These are phyloP conservation scores for Lepus europaeus DNA, from an alignment of 2,113 vertebrate species.

Conservation along the genomic window DNA sequence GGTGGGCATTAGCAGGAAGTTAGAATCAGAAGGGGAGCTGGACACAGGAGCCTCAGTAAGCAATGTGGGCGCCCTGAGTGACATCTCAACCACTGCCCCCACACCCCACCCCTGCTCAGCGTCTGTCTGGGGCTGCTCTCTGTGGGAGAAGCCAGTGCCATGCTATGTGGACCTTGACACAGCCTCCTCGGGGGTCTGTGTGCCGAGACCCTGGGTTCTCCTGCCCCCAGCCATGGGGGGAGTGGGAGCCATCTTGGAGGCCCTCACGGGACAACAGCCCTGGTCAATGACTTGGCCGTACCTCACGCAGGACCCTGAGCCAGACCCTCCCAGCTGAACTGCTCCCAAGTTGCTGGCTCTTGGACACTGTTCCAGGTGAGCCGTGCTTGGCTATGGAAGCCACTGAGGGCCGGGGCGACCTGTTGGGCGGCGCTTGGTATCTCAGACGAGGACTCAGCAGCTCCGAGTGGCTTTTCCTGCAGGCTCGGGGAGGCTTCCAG, in stretches of 20 bases:
- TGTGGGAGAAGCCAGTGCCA: background rate
- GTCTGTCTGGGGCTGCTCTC: background rate
- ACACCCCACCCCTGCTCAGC: too few relatives aligned
- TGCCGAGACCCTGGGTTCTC: background rate
- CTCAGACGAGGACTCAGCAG: background rate
- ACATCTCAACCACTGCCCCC: too few relatives aligned
- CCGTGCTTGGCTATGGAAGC: background rate
- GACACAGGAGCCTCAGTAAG: too few relatives aligned
- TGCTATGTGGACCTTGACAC: background rate
- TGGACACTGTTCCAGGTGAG: background rate
- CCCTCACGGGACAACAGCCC: background rate
- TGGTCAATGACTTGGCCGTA: background rate
- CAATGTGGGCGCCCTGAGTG: too few relatives aligned
- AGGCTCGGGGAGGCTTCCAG: background rate
- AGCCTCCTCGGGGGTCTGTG: background rate
- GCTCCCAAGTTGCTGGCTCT: slow-evolving; percentile 27
- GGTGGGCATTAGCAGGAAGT: too few relatives aligned
- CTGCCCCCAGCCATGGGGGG: background rate
- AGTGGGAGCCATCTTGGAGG: background rate
- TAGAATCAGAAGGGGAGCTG: too few relatives aligned
- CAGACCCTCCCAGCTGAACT: background rate
- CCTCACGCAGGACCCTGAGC: background rate
- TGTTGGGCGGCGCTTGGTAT: background rate
- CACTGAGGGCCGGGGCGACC: background rate
- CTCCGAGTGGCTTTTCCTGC: background rate